Conservation (phyloP, 2,113 vertebrate genomes). For the Amphilophus citrinellus region DNA sequence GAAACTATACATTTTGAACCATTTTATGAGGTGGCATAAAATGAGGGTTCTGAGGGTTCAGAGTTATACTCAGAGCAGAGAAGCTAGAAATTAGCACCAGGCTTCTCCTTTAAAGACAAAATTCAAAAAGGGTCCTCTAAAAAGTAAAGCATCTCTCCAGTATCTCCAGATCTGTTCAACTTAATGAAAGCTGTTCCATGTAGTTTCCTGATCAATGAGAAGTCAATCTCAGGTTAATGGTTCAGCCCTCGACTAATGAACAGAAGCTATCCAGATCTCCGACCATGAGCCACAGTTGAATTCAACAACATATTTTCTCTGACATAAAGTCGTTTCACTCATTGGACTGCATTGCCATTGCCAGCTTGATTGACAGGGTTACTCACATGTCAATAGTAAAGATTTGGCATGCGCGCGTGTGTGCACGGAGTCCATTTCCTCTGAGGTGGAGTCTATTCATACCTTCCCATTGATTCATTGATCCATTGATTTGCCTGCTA, state of each 20-base stretch:
- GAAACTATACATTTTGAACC: background rate
- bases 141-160: constrained; percentile 19
- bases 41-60: background rate
- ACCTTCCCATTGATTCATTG: constrained; percentile 82
- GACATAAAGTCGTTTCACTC: constrained; percentile 75
- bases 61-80: background rate
- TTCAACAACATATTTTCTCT: constrained; percentile 77
- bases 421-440: constrained; percentile 73
- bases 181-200: constrained; percentile 58
- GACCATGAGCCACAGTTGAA: constrained; percentile 59
- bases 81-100: background rate
- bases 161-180: constrained; percentile 42
- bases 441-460: constrained; percentile 74
- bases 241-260: constrained; percentile 71
- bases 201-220: constrained; percentile 76
- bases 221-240: constrained; percentile 81
- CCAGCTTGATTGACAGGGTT: constrained; percentile 74
- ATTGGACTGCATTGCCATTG: constrained; percentile 21
- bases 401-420: constrained; percentile 56
- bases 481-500: constrained; percentile 82
- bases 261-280: constrained; percentile 63
- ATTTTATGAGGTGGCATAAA: background rate
- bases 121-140: background rate
- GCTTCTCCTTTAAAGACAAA: background rate
- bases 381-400: constrained; percentile 80